Percentiles rank a stretch among this genome's conserved stretches.
Conservation (phyloP, 2,113 vertebrate genomes). For the Numida meleagris region DNA sequence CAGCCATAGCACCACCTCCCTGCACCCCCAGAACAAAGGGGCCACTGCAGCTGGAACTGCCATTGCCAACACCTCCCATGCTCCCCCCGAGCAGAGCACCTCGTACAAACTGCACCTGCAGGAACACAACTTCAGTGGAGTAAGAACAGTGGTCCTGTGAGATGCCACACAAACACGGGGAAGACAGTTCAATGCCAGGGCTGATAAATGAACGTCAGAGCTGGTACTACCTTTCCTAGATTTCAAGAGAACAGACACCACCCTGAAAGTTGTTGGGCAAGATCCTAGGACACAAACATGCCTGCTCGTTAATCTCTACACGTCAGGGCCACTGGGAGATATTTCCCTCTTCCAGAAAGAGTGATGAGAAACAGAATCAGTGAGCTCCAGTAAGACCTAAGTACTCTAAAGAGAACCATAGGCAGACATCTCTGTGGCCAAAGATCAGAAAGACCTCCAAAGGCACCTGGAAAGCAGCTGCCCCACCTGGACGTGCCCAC, state of each 20-base stretch:
- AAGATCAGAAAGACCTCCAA: neutral
- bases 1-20: too few species aligned
- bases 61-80: too few species aligned
- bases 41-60: too few species aligned
- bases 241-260: neutral
- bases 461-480: neutral
- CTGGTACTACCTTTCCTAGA: neutral
- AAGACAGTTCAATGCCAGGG: neutral
- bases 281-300: neutral
- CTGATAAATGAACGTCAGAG: neutral
- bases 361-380: neutral
- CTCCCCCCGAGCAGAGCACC: neutral
- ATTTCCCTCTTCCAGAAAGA: neutral
- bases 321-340: neutral
- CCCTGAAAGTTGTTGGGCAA: neutral
- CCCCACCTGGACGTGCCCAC: rapidly evolving
- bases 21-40: neutral
- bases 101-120: neutral
- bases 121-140: neutral
- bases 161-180: neutral
- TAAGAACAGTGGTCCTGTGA: neutral
- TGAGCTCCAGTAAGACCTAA: neutral
- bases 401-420: neutral
- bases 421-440: neutral
- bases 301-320: neutral